These are phyloP conservation scores for Cryptus viduatorius DNA, from an alignment of 2,888 invertebrate genomes.

Conservation along the genomic window DNA sequence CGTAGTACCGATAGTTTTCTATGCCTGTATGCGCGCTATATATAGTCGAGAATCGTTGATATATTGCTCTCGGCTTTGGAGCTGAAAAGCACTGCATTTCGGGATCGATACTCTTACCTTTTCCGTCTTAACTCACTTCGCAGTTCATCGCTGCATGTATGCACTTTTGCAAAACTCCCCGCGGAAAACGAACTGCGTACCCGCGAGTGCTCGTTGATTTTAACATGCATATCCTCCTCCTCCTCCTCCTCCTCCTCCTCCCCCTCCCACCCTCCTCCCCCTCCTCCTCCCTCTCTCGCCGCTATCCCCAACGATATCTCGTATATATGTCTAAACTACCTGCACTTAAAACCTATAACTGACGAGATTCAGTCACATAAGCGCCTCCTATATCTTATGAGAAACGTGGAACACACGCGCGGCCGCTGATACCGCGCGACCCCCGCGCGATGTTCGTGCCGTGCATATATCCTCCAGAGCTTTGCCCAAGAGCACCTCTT, in stretches of 20 bases:
- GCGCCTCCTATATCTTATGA: constrained; percentile 19
- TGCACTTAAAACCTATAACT: background rate
- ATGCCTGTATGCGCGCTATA: background rate
- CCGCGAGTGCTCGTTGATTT: constrained; percentile 49
- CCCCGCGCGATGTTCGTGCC: constrained; percentile 25
- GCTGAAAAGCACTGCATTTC: constrained; percentile 42
- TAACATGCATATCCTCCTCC: constrained; percentile 42
- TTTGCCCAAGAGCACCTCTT: constrained; percentile 32
- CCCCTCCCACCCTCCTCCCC: background rate
- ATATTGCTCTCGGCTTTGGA: constrained; percentile 26
- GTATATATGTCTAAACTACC: constrained; percentile 8
- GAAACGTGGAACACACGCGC: constrained; percentile 25
- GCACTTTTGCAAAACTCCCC: constrained; percentile 1
- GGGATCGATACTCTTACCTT: constrained; percentile 52
- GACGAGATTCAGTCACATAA: constrained; percentile 1
- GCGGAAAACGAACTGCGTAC: constrained; percentile 43
- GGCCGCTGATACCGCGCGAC: background rate
- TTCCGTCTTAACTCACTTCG: constrained; percentile 16
- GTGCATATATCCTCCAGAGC: constrained; percentile 7
- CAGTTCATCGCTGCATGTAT: constrained; percentile 17
- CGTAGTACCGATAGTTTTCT: constrained; percentile 21
- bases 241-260: background rate
- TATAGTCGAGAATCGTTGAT: background rate
- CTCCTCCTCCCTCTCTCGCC: background rate
- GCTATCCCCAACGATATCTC: constrained; percentile 15